A percentile compares a stretch with the other conserved stretches of the same genome.
Conservation (phyloP, 1,140 invertebrate species). For the Drosophila guanche region DNA sequence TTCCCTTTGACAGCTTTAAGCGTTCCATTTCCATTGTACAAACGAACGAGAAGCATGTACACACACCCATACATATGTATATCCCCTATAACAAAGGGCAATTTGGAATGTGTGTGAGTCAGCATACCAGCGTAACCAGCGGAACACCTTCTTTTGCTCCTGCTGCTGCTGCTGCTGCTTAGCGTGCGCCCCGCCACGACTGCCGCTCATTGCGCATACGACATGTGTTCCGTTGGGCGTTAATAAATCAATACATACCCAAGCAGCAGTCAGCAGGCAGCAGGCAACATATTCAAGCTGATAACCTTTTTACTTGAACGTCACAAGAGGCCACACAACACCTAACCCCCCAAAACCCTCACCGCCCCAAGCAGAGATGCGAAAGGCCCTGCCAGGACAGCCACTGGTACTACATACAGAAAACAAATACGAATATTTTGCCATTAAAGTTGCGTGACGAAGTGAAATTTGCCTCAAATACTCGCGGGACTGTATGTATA, state of each 20-base stretch:
- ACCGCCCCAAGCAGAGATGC: not conserved
- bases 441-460: slow-evolving; percentile 82
- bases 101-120: slow-evolving; percentile 41
- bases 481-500: slow-evolving; percentile 61
- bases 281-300: slow-evolving; percentile 72
- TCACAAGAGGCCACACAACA: slow-evolving; percentile 38
- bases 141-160: not conserved
- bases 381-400: slow-evolving; percentile 11
- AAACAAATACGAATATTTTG: slow-evolving; percentile 72
- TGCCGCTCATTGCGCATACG: slow-evolving; percentile 61
- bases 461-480: slow-evolving; percentile 79
- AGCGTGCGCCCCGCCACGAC: slow-evolving; percentile 9
- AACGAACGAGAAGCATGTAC: not conserved
- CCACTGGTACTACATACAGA: slow-evolving; percentile 22
- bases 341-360: slow-evolving; percentile 3
- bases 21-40: slow-evolving; percentile 48
- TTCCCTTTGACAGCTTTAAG: slow-evolving; percentile 69
- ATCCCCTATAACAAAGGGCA: slow-evolving; percentile 37
- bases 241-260: slow-evolving; percentile 80
- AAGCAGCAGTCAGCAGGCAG: slow-evolving; percentile 60
- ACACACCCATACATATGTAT: not conserved
- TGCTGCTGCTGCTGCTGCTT: slow-evolving; percentile 1
- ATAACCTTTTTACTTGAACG: slow-evolving; percentile 77
- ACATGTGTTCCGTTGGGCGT: slow-evolving; percentile 58
- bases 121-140: slow-evolving; percentile 25